These are phyloP conservation scores for Laticauda laticaudata DNA, from an alignment of 2,113 vertebrate species.

Conservation along the genomic window DNA sequence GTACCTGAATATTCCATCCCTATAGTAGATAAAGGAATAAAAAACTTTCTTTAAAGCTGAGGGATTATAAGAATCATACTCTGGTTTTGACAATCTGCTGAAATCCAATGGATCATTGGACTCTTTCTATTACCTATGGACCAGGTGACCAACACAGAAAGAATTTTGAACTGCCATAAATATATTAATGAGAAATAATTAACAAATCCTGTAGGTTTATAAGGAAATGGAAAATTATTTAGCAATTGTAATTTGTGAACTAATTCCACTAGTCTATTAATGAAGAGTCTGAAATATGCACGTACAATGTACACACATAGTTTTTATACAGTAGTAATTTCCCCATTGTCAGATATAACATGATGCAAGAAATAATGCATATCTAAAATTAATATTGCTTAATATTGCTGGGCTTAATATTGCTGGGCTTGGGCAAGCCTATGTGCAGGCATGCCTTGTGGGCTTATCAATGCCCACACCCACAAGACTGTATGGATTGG, in stretches of 20 bases:
- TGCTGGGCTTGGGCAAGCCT: neutral
- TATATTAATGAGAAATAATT: slow-evolving; percentile 22
- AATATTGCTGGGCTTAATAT: neutral
- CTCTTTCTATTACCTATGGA: neutral
- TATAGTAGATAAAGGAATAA: neutral
- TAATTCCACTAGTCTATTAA: neutral
- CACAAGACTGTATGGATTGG: neutral
- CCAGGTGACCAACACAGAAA: neutral
- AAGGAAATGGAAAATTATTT: neutral
- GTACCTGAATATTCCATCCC: neutral
- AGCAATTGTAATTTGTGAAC: neutral
- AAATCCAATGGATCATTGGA: neutral
- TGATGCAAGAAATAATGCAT: neutral
- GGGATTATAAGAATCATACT: neutral
- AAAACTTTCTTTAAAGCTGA: neutral
- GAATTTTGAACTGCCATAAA: slow-evolving; percentile 15
- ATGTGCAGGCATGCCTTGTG: neutral
- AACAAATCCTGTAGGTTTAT: slow-evolving; percentile 20
- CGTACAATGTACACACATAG: neutral
- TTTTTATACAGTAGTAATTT: neutral
- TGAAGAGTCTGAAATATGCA: neutral
- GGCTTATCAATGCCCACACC: neutral
- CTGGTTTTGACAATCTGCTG: neutral
- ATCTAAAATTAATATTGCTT: neutral
- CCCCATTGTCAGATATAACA: neutral